A percentile compares a stretch with the other conserved stretches of the same genome.
phyloP scores from a whole-genome alignment of 2,113 vertebrate species.

The Trinectes maculatus region DNA sequence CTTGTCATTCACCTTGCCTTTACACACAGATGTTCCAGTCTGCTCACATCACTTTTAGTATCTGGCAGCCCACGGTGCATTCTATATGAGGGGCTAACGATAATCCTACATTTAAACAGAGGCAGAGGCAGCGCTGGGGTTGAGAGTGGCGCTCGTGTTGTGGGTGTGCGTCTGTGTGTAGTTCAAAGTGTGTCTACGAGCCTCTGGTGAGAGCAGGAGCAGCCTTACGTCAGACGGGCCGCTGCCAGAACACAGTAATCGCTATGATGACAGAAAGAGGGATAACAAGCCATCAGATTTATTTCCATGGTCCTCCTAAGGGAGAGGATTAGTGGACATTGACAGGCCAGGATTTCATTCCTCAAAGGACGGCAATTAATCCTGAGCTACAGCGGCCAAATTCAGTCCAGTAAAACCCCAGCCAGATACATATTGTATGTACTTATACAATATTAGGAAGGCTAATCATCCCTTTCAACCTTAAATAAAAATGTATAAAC shows the following conservation, averaged over 20 bases:
- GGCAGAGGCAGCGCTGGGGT: constrained; percentile 35
- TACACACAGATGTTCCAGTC: constrained; percentile 23
- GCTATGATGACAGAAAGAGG: constrained; percentile 67
- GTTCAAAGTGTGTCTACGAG: constrained; percentile 28
- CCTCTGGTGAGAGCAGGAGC: constrained; percentile 41
- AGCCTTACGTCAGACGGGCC: constrained; percentile 57
- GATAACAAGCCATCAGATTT: constrained; percentile 80
- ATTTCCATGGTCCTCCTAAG: constrained; percentile 69
- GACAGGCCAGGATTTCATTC: constrained; percentile 78
- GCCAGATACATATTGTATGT: constrained; percentile 51
- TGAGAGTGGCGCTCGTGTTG: constrained; percentile 28
- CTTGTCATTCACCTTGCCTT: neutral
- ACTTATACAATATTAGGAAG: constrained; percentile 45
- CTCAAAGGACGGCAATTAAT: constrained; percentile 83
- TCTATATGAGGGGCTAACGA: constrained; percentile 36
- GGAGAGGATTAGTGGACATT: constrained; percentile 78
- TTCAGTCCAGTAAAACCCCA: constrained; percentile 38
- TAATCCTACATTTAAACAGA: constrained; percentile 66
- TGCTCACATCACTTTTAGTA: constrained; percentile 23
- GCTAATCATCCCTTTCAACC: constrained; percentile 64
- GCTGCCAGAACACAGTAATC: constrained; percentile 71
- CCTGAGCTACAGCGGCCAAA: constrained; percentile 51
- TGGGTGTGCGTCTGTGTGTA: neutral
- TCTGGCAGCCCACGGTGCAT: constrained; percentile 28
- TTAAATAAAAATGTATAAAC: constrained; percentile 59